These are phyloP conservation scores for Asobara japonica DNA, from an alignment of 1,140 invertebrate species.

Conservation along the genomic window DNA sequence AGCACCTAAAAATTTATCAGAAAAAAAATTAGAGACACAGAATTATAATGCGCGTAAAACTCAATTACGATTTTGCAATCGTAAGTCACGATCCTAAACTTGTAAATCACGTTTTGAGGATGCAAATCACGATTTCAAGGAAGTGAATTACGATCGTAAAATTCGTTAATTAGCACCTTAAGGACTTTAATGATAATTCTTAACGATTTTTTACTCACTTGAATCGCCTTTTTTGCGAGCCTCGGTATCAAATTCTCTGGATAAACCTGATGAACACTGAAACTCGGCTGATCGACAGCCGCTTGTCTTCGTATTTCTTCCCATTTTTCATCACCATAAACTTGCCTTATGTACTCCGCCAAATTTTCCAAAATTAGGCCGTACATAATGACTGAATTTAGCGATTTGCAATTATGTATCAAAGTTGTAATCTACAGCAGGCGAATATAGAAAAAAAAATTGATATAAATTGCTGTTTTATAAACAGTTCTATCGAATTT, in stretches of 20 bases:
- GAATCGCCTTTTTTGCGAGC: conserved; percentile 84
- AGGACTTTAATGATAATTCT: conserved; percentile 20
- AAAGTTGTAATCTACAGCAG: background rate
- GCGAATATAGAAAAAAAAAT: too few relatives aligned
- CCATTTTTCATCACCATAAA: conserved; percentile 94
- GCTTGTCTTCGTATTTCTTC: conserved; percentile 84
- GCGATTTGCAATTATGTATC: background rate
- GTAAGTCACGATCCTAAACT: too few relatives aligned
- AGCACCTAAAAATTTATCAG: conserved; percentile 84
- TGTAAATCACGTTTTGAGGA: too few relatives aligned
- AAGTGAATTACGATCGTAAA: too few relatives aligned
- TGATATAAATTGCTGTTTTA: too few relatives aligned
- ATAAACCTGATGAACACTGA: conserved; percentile 93
- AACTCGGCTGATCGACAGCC: conserved; percentile 84
- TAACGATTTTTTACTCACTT: conserved; percentile 70
- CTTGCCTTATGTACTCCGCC: conserved; percentile 87
- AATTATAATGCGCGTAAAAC: too few relatives aligned
- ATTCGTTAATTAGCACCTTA: too few relatives aligned
- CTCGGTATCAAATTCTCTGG: conserved; percentile 87
- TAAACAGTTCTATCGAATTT: too few relatives aligned
- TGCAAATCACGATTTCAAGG: too few relatives aligned
- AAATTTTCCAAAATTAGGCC: conserved; percentile 93
- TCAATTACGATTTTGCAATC: too few relatives aligned
- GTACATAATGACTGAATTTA: conserved; percentile 76
- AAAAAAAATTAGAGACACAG: too few relatives aligned